Evolutionary conservation across 2,113 vertebrate genomes (phyloP).

Genomic region (Gnathonemus longibarbis): DNA sequence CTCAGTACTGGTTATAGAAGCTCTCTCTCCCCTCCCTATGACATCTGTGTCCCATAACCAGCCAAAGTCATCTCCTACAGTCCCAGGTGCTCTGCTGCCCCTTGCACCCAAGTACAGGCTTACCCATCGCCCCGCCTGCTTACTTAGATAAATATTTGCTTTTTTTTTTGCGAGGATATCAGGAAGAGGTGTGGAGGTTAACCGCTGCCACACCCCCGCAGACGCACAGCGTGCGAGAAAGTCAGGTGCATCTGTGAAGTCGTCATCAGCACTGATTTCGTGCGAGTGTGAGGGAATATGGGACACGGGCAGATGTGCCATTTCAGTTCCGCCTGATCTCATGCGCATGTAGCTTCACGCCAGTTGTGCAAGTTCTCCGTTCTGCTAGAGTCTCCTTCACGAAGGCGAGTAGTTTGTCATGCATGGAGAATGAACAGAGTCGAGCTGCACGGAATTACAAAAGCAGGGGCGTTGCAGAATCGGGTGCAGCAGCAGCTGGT

Average conservation of each 20-base stretch:
- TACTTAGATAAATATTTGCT: slow-evolving; percentile 20
- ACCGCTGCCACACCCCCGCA: neutral
- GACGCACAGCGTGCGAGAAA: neutral
- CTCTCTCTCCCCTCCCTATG: neutral
- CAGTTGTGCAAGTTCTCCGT: neutral
- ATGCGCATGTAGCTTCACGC: neutral
- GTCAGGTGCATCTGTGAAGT: neutral
- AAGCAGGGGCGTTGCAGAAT: neutral
- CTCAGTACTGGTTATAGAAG: neutral
- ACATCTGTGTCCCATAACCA: slow-evolving; percentile 39
- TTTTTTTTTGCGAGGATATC: neutral
- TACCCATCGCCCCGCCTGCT: neutral
- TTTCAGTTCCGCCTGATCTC: neutral
- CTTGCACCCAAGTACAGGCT: neutral
- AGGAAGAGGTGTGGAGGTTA: neutral
- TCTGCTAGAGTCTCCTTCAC: neutral
- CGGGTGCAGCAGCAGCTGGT: neutral
- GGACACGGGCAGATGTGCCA: neutral
- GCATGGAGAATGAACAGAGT: neutral
- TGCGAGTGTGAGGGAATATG: neutral
- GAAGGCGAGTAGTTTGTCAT: neutral
- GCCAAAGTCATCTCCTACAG: neutral
- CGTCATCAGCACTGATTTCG: neutral
- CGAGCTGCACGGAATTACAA: neutral
- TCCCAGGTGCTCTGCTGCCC: neutral